These are phyloP conservation scores for Bombyx mori DNA, from an alignment of 1,140 invertebrate species.

Conservation along the genomic window ASM3026992v2 NC_085116.1:8175001-8175500, in stretches of 20 bases:
- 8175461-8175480: conserved; percentile 56
- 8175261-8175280: conserved; percentile 15
- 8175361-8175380: conserved; percentile 10
- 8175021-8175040: conserved; percentile 51
- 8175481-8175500: conserved; percentile 56
- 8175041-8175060: conserved; percentile 35
- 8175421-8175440: conserved; percentile 43
- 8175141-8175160: conserved; percentile 25
- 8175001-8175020: conserved; percentile 61
- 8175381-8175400: conserved; percentile 26
- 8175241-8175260: conserved; percentile 14
- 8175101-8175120: conserved; percentile 1
- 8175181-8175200: conserved; percentile 24
- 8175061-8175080: conserved; percentile 30
- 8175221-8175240: conserved; percentile 32
- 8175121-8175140: conserved; percentile 12
- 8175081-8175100: conserved; percentile 7
- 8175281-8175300: conserved; percentile 20
- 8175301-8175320: conserved; percentile 16
- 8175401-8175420: conserved; percentile 45
- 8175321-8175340: conserved; percentile 22
- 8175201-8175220: conserved; percentile 18
- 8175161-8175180: conserved; percentile 30
- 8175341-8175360: conserved; percentile 17
- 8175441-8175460: conserved; percentile 45